Evolutionary conservation across 2,113 vertebrate genomes (phyloP).

Genomic region (Orycteropus afer): DNA sequence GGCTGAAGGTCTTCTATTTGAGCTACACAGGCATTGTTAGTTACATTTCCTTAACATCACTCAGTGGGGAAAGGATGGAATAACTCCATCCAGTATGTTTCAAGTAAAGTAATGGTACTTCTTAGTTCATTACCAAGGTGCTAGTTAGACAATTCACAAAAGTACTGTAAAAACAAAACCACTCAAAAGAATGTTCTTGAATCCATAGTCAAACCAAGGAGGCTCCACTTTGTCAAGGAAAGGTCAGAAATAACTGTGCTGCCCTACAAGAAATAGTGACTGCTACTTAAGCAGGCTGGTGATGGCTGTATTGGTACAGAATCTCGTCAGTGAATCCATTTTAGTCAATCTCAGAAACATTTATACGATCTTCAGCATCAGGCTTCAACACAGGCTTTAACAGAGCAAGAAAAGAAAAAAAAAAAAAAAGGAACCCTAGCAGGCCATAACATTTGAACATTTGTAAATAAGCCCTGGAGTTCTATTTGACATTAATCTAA

Average conservation of each 20-base stretch:
- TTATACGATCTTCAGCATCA: background rate
- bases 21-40: background rate
- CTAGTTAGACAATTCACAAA: background rate
- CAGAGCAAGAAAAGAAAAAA: background rate
- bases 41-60: background rate
- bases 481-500: background rate
- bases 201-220: background rate
- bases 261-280: background rate
- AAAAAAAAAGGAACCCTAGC: background rate
- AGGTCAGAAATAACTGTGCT: rapidly evolving
- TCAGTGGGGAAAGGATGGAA: background rate
- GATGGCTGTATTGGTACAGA: background rate
- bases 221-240: background rate
- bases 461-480: background rate
- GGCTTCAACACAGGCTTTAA: background rate
- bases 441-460: background rate
- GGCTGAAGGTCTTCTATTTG: slow-evolving; percentile 1
- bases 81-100: background rate
- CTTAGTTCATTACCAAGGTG: background rate
- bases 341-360: background rate
- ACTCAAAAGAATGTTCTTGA: background rate
- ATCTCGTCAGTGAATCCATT: background rate
- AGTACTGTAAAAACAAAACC: background rate
- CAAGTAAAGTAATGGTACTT: background rate
- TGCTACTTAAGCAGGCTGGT: background rate